Evolutionary conservation across 1,140 invertebrate genomes (phyloP).

Genomic region (Cataglyphis hispanica): DNA sequence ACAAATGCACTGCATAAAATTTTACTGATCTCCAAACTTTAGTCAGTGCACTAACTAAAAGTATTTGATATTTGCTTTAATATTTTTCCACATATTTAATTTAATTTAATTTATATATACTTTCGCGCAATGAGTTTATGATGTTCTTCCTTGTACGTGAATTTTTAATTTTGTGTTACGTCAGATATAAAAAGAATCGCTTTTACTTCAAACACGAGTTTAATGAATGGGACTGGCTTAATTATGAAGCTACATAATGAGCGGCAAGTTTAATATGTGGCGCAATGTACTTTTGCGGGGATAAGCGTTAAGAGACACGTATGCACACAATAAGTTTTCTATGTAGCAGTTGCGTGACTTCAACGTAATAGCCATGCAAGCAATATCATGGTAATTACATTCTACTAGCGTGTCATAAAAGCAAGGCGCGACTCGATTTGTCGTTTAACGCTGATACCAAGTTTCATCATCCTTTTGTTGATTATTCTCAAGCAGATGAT

Average conservation of each 20-base stretch:
- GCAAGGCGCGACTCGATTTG: slow-evolving; percentile 25
- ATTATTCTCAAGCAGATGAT: slow-evolving; percentile 9
- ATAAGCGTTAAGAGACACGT: slow-evolving; percentile 24
- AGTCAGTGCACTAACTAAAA: background rate
- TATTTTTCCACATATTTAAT: background rate
- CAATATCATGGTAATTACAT: slow-evolving; percentile 40
- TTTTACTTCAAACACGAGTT: background rate
- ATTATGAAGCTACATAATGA: slow-evolving; percentile 32
- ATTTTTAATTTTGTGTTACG: slow-evolving; percentile 8
- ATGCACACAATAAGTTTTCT: slow-evolving; percentile 25
- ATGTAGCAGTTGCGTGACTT: slow-evolving; percentile 38
- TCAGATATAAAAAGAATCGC: slow-evolving; percentile 10
- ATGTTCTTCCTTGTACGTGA: background rate
- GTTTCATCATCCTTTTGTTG: slow-evolving; percentile 17
- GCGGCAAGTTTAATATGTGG: slow-evolving; percentile 7
- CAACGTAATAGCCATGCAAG: slow-evolving; percentile 32
- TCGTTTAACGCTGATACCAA: slow-evolving; percentile 12
- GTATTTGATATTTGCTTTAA: background rate
- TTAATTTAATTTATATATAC: background rate
- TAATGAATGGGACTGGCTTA: slow-evolving; percentile 31
- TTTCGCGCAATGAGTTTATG: background rate
- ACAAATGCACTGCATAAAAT: background rate
- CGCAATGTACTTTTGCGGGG: slow-evolving; percentile 2
- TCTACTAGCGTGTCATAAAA: slow-evolving; percentile 38
- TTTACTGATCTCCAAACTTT: background rate